A percentile compares a stretch with the other conserved stretches of the same genome.
phyloP scores from a whole-genome alignment of 2,888 invertebrate species.

The Mechanitis mazaeus region DNA sequence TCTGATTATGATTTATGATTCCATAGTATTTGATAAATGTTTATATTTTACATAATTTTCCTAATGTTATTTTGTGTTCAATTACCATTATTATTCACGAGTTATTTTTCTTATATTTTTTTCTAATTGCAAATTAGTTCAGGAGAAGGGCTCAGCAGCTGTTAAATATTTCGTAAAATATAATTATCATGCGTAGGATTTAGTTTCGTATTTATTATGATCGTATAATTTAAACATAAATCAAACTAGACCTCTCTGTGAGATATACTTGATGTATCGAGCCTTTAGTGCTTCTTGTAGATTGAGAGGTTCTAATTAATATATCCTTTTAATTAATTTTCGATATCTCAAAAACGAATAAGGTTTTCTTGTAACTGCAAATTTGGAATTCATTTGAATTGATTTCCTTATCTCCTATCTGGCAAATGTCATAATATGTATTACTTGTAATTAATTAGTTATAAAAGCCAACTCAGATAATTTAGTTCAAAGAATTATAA shows the following conservation, averaged over 20 bases:
- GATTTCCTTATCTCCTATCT: too few relatives aligned
- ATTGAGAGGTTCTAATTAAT: not conserved
- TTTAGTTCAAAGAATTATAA: too few relatives aligned
- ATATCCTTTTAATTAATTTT: not conserved
- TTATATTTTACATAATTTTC: not conserved
- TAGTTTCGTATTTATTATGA: conserved; percentile 26
- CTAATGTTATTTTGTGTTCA: not conserved
- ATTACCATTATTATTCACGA: not conserved
- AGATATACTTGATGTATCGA: not conserved
- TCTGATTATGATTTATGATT: conserved; percentile 2
- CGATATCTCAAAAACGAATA: not conserved
- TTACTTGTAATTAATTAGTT: too few relatives aligned
- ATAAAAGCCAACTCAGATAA: too few relatives aligned
- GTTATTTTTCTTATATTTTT: not conserved
- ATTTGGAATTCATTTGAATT: too few relatives aligned
- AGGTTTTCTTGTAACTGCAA: not conserved
- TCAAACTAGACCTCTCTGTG: conserved; percentile 21
- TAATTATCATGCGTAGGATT: conserved; percentile 33
- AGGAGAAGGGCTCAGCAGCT: conserved; percentile 23
- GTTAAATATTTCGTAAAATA: conserved; percentile 30
- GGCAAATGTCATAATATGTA: too few relatives aligned
- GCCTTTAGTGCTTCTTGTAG: not conserved
- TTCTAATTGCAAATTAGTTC: conserved; percentile 4
- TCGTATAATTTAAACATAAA: conserved; percentile 28
- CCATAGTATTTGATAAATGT: not conserved